Evolutionary conservation across 2,797 vertebrate species (phyloP), one percentile per base, ranked within the genome.

Genomic region (Lagodon rhomboides): DNA sequence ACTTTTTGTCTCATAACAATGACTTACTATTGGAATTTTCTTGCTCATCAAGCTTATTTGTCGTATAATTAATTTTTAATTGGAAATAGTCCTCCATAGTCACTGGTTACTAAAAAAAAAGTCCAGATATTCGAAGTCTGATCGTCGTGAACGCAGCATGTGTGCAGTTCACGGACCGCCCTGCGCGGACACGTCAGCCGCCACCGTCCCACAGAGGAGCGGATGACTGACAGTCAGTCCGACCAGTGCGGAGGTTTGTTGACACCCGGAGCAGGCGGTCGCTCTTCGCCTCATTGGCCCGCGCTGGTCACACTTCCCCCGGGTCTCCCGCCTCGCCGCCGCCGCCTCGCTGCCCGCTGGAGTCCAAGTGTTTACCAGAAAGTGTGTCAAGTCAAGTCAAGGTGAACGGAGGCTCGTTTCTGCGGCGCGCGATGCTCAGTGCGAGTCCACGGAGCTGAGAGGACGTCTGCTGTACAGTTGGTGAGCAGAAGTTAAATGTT

Each of bases 251-350:
- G 56, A 23, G 23, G 3, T 73, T 13, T 73, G 81, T 80, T 79
- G 68, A 67, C 10, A 11, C 3, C 60, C 25, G 15, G n/a, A 34
- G 41, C 51, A 3, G 0, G 55, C 63, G 59, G 66, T 54, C 38
- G 65, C 30, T 51, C 78, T 51, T 51, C 56, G 18, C 50, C 71
- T 84, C 78, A 76, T 83, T 87, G 89, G 86, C 47, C 55, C 9
- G 58, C 1, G 34, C 41, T 23, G 2, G 68, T 34, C 2, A 22
- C 70, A 43, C 60, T 9, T 51, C 16, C 13, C 10, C 23, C 38
- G 25, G 59, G 43, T 65, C 58, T 20, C 47, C 44, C 20, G 34
- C 60, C 12, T 25, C 51, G 17, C 51, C 15, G 18, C 54, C 12
- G 34, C 30, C 67, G 0, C n/a, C n/a, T n/a, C 13, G 44, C 44